Evolutionary conservation across 2,888 invertebrate genomes (phyloP).

Genomic region (Diloba caeruleocephala): DNA sequence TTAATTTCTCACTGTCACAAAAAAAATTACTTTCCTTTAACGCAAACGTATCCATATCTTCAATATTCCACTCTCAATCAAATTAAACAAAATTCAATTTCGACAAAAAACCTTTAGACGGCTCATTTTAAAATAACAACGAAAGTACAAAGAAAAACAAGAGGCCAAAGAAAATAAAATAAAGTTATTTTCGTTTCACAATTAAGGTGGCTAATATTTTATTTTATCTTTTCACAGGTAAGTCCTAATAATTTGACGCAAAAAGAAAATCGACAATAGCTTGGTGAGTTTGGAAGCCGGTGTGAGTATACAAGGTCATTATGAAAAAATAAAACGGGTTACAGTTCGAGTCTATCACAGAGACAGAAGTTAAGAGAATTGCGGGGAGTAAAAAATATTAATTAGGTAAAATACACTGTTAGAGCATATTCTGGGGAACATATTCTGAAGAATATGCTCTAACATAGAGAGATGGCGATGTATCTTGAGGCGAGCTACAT

Average conservation of each 20-base stretch:
- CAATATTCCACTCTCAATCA: conserved; percentile 22
- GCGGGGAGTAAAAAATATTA: too few species aligned
- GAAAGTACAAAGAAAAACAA: conserved; percentile 13
- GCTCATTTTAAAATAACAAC: conserved; percentile 26
- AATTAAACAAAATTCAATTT: conserved; percentile 33
- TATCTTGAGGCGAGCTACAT: too few species aligned
- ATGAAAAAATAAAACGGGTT: conserved; percentile 6
- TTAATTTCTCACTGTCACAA: not conserved
- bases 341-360: not conserved
- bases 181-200: conserved; percentile 14
- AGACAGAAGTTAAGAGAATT: conserved; percentile 19
- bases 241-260: conserved; percentile 25
- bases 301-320: too few species aligned
- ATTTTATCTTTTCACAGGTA: conserved; percentile 44
- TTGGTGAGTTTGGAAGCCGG: not conserved
- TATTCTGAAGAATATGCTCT: too few species aligned
- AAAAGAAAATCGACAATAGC: conserved; percentile 12
- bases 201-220: conserved; percentile 27
- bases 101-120: conserved; percentile 40
- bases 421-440: too few species aligned
- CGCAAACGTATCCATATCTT: conserved; percentile 5
- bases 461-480: too few species aligned
- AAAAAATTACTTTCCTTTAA: conserved; percentile 10
- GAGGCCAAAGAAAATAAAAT: conserved; percentile 16
- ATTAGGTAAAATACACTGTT: too few species aligned